These are phyloP conservation scores for Trichonephila clavipes DNA, from an alignment of 1,140 invertebrate species.

Conservation along the genomic window DNA sequence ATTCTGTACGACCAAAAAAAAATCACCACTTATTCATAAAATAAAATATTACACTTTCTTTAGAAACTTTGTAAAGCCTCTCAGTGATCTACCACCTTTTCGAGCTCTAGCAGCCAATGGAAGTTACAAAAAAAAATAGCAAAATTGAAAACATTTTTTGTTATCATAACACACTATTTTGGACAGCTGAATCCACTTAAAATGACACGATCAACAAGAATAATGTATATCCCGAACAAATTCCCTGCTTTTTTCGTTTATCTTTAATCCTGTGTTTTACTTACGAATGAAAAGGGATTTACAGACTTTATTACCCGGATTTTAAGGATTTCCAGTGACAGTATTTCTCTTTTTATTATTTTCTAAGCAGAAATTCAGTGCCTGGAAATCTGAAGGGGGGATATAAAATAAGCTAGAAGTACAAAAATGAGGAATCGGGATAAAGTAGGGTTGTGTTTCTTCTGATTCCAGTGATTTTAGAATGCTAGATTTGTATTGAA, in stretches of 20 bases:
- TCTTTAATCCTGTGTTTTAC: conserved; percentile 38
- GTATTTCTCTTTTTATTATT: conserved; percentile 9
- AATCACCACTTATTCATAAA: too few relatives aligned
- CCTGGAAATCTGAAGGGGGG: conserved; percentile 31
- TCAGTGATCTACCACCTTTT: background rate
- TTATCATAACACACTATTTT: conserved; percentile 38
- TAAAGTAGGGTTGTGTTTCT: background rate
- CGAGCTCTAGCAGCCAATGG: background rate
- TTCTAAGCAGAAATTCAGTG: conserved; percentile 1
- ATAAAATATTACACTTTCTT: too few relatives aligned
- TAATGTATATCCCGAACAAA: conserved; percentile 60
- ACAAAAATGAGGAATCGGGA: conserved; percentile 1
- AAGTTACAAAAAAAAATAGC: background rate
- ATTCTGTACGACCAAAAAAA: too few relatives aligned
- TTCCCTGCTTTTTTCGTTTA: conserved; percentile 36
- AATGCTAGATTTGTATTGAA: too few relatives aligned
- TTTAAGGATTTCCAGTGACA: conserved; percentile 41
- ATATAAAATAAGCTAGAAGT: background rate
- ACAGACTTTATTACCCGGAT: conserved; percentile 68
- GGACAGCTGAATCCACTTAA: conserved; percentile 67
- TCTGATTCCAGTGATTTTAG: background rate
- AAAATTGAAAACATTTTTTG: background rate
- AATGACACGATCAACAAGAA: conserved; percentile 50
- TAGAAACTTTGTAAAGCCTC: too few relatives aligned
- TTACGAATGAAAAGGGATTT: conserved; percentile 55